phyloP scores from a whole-genome alignment of 2,797 vertebrate species.

The Sebastes matsubarae region DNA sequence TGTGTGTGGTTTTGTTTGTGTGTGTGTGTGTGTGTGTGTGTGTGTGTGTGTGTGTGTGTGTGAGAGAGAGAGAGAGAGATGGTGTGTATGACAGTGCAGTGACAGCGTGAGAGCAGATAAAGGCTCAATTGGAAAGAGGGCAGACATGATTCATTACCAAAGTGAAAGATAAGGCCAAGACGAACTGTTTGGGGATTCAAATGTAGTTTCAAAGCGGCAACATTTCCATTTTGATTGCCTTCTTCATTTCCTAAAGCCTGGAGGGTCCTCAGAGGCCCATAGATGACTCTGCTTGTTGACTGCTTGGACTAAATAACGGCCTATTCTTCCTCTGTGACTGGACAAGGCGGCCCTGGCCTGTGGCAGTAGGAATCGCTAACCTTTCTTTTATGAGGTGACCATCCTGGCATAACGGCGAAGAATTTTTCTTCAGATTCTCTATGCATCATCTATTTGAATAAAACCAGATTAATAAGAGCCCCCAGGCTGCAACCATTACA shows the following conservation, averaged over 20 bases:
- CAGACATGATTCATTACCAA: slow-evolving; percentile 61
- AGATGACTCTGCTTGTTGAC: slow-evolving; percentile 42
- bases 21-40: slow-evolving; percentile 30
- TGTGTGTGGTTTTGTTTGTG: slow-evolving; percentile 19
- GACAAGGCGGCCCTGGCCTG: slow-evolving; percentile 29
- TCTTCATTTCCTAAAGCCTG: slow-evolving; percentile 56
- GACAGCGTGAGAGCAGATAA: slow-evolving; percentile 59
- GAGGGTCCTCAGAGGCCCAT: slow-evolving; percentile 28
- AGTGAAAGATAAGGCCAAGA: slow-evolving; percentile 56
- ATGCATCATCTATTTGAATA: slow-evolving; percentile 15
- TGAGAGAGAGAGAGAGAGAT: background rate
- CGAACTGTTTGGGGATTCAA: slow-evolving; percentile 48
- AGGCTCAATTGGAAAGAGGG: slow-evolving; percentile 53
- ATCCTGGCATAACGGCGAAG: background rate
- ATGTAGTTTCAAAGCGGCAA: slow-evolving; percentile 49
- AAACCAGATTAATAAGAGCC: slow-evolving; percentile 35
- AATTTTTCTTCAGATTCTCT: slow-evolving; percentile 4
- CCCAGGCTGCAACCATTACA: background rate
- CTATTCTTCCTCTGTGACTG: slow-evolving; percentile 36
- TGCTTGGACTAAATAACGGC: slow-evolving; percentile 39
- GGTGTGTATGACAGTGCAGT: slow-evolving; percentile 35
- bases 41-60: slow-evolving; percentile 2
- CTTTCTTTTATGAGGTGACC: slow-evolving; percentile 33
- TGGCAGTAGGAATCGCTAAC: slow-evolving; percentile 40
- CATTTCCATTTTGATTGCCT: slow-evolving; percentile 71